These are phyloP conservation scores for Dolichoris vasculosae DNA, from an alignment of 1,140 invertebrate species.

Conservation along the genomic window DNA sequence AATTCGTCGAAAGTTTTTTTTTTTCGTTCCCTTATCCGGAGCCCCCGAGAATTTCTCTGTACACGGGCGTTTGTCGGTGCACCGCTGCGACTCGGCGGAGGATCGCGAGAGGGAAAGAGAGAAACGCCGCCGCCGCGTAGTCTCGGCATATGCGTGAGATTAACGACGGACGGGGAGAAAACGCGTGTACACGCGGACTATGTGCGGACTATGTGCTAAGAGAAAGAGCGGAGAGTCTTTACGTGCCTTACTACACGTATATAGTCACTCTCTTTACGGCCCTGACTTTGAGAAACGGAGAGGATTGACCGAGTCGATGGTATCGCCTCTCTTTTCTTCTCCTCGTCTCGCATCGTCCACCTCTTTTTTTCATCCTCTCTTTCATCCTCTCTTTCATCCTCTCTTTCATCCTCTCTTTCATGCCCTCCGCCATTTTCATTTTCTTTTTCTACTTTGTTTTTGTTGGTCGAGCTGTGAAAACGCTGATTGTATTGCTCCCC, in stretches of 20 bases:
- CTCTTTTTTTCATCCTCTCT: background rate
- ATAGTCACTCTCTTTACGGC: conserved; percentile 28
- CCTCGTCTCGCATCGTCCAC: background rate
- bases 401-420: background rate
- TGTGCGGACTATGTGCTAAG: no score
- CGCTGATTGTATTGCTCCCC: conserved; percentile 20
- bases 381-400: background rate
- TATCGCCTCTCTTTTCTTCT: conserved; percentile 18
- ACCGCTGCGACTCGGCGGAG: background rate
- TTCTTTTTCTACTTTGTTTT: background rate
- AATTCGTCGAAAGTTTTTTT: conserved; percentile 19
- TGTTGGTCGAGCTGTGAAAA: conserved; percentile 21
- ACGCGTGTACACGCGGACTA: conserved; percentile 21
- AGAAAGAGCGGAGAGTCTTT: background rate
- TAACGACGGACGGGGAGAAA: conserved; percentile 41
- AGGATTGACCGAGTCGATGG: conserved; percentile 47
- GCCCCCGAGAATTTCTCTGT: conserved; percentile 23
- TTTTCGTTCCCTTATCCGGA: conserved; percentile 32
- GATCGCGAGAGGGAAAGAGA: background rate
- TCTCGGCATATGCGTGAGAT: conserved; percentile 28
- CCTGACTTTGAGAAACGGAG: conserved; percentile 44
- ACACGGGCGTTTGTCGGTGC: conserved; percentile 27
- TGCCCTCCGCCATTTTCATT: background rate
- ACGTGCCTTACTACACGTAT: conserved; percentile 2
- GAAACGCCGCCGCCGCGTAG: background rate